phyloP scores from a whole-genome alignment of 2,113 vertebrate species.

The Ictidomys tridecemlineatus region DNA sequence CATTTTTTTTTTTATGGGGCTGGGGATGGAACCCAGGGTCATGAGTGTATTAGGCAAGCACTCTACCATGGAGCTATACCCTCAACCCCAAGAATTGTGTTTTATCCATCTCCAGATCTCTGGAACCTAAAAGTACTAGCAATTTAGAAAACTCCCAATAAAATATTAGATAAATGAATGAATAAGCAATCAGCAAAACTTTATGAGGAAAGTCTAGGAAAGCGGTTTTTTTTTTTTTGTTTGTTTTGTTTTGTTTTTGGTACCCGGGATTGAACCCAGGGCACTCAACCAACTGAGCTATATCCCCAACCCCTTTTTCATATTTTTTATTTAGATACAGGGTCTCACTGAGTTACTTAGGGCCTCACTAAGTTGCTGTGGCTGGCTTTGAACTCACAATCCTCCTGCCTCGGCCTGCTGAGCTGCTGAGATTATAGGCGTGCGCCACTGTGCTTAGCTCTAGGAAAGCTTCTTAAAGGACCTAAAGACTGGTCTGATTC shows the following conservation, averaged over 20 bases:
- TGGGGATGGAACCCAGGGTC: neutral
- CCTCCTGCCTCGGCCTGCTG: too few species aligned
- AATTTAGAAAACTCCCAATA: conserved; percentile 8
- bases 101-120: neutral
- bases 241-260: too few species aligned
- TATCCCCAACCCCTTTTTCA: too few species aligned
- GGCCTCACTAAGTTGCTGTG: too few species aligned
- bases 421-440: too few species aligned
- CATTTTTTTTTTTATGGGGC: neutral
- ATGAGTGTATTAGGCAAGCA: neutral
- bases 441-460: too few species aligned
- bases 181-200: conserved; percentile 2
- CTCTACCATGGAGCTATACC: neutral
- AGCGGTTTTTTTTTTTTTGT: neutral
- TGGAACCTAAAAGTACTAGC: neutral
- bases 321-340: too few species aligned
- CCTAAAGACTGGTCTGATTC: neutral
- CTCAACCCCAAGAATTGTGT: neutral
- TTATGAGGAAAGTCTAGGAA: neutral
- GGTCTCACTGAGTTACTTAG: too few species aligned
- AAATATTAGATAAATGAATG: conserved; percentile 1
- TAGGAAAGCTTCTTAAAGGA: neutral
- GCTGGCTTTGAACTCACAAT: too few species aligned
- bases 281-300: too few species aligned
- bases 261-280: too few species aligned